Evolutionary conservation across 2,888 invertebrate species (phyloP).

Genomic region (Apodemia mormo): DNA sequence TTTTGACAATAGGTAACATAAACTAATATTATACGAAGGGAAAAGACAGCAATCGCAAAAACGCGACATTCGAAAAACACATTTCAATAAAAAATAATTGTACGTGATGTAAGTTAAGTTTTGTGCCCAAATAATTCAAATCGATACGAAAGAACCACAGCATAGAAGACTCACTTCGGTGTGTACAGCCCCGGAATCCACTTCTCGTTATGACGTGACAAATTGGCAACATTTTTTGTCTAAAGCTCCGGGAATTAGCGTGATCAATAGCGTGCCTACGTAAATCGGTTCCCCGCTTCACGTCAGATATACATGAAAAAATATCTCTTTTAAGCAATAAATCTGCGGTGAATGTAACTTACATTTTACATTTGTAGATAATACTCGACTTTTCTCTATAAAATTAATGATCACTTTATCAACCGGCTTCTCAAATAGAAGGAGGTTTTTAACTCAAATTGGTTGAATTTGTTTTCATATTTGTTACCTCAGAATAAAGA

Average conservation of each 20-base stretch:
- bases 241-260: conserved; percentile 70
- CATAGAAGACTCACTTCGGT: conserved; percentile 9
- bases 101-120: not conserved
- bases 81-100: not conserved
- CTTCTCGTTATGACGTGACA: conserved; percentile 70
- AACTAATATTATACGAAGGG: too few relatives aligned
- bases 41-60: too few relatives aligned
- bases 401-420: not conserved
- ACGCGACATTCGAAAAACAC: too few relatives aligned
- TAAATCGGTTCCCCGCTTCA: conserved; percentile 40
- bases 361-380: conserved; percentile 1
- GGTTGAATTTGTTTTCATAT: too few relatives aligned
- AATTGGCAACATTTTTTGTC: conserved; percentile 70
- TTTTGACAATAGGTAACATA: too few relatives aligned
- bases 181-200: conserved; percentile 37
- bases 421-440: not conserved
- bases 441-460: not conserved
- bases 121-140: conserved; percentile 2
- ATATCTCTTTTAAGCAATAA: conserved; percentile 6
- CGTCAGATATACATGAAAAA: conserved; percentile 8
- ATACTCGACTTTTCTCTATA: not conserved
- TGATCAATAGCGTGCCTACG: conserved; percentile 74
- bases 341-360: not conserved
- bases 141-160: conserved; percentile 16
- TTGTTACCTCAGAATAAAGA: too few relatives aligned